phyloP scores from a whole-genome alignment of 2,888 invertebrate genomes.

The Stomorhina lunata region DNA sequence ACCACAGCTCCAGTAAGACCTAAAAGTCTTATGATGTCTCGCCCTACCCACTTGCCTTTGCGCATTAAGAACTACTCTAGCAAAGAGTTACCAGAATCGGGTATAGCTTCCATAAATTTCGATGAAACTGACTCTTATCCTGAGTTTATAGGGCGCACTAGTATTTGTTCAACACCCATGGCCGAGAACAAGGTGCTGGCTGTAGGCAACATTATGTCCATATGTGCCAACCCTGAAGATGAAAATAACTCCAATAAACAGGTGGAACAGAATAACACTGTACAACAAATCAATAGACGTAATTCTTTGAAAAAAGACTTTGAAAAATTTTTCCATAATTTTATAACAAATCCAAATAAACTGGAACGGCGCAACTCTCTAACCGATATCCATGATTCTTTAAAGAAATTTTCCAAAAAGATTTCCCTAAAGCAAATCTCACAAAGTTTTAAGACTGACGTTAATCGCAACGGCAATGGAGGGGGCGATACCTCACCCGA shows the following conservation, averaged over 20 bases:
- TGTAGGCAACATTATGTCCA: conserved; percentile 87
- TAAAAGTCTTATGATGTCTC: conserved; percentile 73
- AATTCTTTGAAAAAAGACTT: conserved; percentile 77
- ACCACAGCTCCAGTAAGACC: conserved; percentile 64
- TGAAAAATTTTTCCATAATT: conserved; percentile 78
- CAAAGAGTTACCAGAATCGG: conserved; percentile 79
- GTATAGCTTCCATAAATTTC: conserved; percentile 81
- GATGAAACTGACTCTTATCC: conserved; percentile 82
- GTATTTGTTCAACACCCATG: conserved; percentile 89
- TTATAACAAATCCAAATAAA: conserved; percentile 76
- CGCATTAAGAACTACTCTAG: conserved; percentile 81
- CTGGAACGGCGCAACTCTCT: conserved; percentile 81
- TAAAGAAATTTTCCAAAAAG: conserved; percentile 82
- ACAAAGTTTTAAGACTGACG: conserved; percentile 79
- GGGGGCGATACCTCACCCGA: conserved; percentile 69
- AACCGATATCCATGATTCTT: conserved; percentile 83
- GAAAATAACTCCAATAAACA: conserved; percentile 71
- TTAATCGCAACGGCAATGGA: conserved; percentile 71
- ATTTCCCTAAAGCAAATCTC: conserved; percentile 82
- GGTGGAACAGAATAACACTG: conserved; percentile 41
- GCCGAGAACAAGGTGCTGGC: conserved; percentile 88
- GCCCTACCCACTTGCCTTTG: conserved; percentile 83
- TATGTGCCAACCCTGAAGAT: conserved; percentile 84
- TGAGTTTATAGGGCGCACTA: conserved; percentile 86
- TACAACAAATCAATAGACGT: conserved; percentile 66